Evolutionary conservation across 2,888 invertebrate genomes (phyloP), one percentile per base, ranked within the genome.

Genomic region (Meganola albula): DNA sequence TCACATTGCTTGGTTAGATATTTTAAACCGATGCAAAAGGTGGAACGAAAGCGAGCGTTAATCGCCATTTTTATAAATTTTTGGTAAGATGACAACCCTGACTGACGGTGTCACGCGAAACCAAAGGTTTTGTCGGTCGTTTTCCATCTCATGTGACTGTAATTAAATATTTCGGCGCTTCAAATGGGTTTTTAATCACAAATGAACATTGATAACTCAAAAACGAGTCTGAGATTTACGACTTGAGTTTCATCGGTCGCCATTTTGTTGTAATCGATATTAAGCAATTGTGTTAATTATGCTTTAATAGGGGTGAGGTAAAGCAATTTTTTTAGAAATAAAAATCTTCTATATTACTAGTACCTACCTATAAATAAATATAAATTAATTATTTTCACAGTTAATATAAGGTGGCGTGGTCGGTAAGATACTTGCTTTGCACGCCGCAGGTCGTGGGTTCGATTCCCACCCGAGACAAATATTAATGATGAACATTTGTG

Each of bases 91-190:
- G 24, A 0, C 38, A 52, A 1, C 52, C 52, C 52, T 52, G 35
- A 28, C 4, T 2, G 26, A 25, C 40, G 49, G 30, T 59, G 60
- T 53, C 59, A 56, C 48, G 62, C 63, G 53, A 61, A 55, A 47
- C 58, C 48, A 40, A 34, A 48, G 48, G 42, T 58, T 49, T 47
- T 48, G 39, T 53, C 37, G 32, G 43, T 51, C 42, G 44, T 53
- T 66, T 59, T 58, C 44, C 35, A 23, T 34, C 20, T 43, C 40
- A 51, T 35, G 29, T 31, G 35, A 30, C 24, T 24, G 43, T 54
- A 54, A 55, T 56, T 54, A 53, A 54, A 56, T 47, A 55, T 56
- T 55, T 50, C 35, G 21, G 39, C 39, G 42, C 40, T 31, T 40
- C 51, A 51, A 37, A 43, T 47, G 49, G 55, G 52, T 40, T 25